Conservation (phyloP, 2,113 vertebrate genomes). For the Panthera tigris region DNA sequence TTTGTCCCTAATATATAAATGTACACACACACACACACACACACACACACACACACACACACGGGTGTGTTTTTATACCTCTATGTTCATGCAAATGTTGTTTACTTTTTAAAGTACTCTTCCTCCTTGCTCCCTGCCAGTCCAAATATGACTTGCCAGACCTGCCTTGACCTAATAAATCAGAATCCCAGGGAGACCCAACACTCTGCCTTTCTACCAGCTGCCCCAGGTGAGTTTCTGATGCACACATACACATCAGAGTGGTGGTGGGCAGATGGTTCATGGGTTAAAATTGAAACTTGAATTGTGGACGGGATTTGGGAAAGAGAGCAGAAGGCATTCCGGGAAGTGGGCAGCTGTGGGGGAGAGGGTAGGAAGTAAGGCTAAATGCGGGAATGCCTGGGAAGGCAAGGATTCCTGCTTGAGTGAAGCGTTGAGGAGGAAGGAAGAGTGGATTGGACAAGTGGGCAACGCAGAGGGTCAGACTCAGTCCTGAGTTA, state of each 20-base stretch:
- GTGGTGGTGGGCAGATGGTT: neutral
- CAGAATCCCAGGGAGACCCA: neutral
- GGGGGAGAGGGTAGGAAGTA: neutral
- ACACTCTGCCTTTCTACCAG: neutral
- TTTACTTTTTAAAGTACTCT: neutral
- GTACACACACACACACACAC: too few species aligned
- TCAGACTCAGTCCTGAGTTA: neutral
- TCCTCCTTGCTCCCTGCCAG: neutral
- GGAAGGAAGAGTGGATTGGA: neutral
- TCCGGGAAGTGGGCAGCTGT: neutral
- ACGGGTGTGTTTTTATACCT: neutral
- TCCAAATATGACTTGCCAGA: neutral
- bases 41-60: neutral
- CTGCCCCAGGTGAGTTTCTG: neutral
- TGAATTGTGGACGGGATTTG: neutral
- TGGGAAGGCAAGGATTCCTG: neutral
- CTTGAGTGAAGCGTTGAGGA: rapidly evolving
- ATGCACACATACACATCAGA: neutral
- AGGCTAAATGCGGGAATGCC: neutral
- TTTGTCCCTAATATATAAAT: neutral
- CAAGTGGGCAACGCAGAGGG: rapidly evolving
- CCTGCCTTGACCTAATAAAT: neutral
- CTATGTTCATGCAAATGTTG: neutral
- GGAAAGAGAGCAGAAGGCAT: neutral
- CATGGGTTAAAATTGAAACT: neutral